Evolutionary conservation across 2,797 vertebrate species (phyloP).

Genomic region (Sandelia bainsii): DNA sequence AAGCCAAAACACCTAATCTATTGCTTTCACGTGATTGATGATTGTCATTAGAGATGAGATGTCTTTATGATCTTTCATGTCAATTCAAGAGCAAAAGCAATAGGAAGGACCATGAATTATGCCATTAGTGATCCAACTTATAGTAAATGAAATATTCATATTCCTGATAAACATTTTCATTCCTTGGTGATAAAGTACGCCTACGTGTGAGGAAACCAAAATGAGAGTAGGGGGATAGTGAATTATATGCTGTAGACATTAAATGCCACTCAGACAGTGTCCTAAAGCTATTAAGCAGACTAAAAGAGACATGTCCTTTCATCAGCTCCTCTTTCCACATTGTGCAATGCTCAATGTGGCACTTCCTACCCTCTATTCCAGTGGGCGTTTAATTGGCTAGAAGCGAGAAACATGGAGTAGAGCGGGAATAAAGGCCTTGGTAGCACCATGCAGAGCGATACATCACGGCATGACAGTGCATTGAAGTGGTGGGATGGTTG

Average conservation of each 20-base stretch:
- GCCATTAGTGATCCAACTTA: conserved; percentile 53
- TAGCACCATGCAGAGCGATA: conserved; percentile 77
- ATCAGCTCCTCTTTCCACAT: conserved; percentile 68
- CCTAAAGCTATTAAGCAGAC: conserved; percentile 74
- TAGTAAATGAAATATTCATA: conserved; percentile 59
- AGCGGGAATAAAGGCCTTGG: conserved; percentile 80
- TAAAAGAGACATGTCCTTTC: conserved; percentile 76
- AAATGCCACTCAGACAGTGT: conserved; percentile 70
- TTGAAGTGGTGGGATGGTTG: conserved; percentile 77
- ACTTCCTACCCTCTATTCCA: conserved; percentile 73
- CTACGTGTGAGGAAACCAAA: conserved; percentile 45
- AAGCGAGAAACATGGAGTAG: conserved; percentile 72
- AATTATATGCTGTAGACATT: conserved; percentile 62
- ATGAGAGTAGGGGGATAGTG: conserved; percentile 39
- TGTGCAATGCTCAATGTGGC: conserved; percentile 67
- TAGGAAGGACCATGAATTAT: conserved; percentile 25
- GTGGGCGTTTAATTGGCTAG: conserved; percentile 83
- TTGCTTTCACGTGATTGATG: conserved; percentile 38
- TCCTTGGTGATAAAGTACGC: conserved; percentile 36
- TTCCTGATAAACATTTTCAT: conserved; percentile 62
- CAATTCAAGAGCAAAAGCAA: conserved; percentile 51
- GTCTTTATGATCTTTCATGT: conserved; percentile 43
- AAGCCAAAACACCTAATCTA: conserved; percentile 15
- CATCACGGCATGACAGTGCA: conserved; percentile 81
- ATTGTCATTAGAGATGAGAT: conserved; percentile 33